Percentiles rank a stretch among this genome's conserved stretches.
Conservation (phyloP, 2,888 invertebrate genomes). For the Zygothrica quintamaculata region DNA sequence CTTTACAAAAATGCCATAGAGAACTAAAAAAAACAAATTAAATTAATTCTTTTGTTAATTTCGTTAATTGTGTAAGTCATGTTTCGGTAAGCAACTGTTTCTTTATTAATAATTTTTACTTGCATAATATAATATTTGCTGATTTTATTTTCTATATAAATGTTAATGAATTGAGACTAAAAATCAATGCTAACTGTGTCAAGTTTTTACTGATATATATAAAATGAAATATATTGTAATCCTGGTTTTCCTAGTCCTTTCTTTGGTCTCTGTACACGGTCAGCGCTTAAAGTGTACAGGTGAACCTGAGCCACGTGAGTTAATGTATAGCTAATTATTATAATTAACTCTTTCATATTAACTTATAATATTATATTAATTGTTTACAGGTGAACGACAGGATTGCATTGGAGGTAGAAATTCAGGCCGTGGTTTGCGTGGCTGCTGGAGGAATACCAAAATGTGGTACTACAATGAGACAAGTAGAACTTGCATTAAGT, state of each 20-base stretch:
- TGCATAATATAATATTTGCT: no score
- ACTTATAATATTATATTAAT: no score
- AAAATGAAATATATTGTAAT: slow-evolving; percentile 13
- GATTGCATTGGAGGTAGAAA: no score
- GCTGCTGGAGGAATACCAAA: neutral
- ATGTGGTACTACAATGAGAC: neutral
- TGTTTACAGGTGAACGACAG: no score
- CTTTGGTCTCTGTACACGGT: neutral
- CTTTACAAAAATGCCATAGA: no score
- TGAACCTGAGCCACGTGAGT: no score
- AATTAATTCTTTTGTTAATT: neutral
- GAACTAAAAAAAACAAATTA: neutral
- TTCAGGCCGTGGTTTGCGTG: neutral
- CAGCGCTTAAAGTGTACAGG: neutral
- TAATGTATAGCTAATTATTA: no score
- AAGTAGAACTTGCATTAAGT: neutral
- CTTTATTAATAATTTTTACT: neutral
- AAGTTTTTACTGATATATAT: no score
- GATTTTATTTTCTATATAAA: neutral
- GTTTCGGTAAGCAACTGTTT: neutral
- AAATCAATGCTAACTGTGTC: neutral
- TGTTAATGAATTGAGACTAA: neutral
- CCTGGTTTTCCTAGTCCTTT: slow-evolving; percentile 13
- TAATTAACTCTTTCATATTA: no score
- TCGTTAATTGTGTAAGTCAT: neutral